Evolutionary conservation across 2,797 vertebrate species (phyloP).

Genomic region (Petrocephalus sullivani): DNA sequence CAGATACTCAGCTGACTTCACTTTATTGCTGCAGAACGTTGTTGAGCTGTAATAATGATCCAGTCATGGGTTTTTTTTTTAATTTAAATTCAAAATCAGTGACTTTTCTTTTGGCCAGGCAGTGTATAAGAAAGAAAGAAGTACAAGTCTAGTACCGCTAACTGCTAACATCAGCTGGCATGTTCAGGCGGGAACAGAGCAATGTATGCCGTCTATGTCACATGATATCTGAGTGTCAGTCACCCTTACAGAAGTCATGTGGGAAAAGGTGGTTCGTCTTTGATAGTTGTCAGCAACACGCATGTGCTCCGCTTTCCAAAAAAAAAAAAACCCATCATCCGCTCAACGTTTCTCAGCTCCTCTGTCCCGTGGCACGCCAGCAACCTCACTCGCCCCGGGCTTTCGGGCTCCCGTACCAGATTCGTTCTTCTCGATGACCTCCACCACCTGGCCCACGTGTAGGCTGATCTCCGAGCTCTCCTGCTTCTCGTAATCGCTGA

Average conservation of each 20-base stretch:
- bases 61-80: too few relatives aligned
- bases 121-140: background rate
- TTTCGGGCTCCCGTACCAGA: conserved; percentile 66
- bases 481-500: conserved; percentile 93
- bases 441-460: conserved; percentile 88
- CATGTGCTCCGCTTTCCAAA: background rate
- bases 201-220: background rate
- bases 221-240: background rate
- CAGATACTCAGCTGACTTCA: too few relatives aligned
- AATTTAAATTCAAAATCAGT: too few relatives aligned
- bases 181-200: background rate
- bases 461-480: conserved; percentile 97
- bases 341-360: background rate
- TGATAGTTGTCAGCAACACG: background rate
- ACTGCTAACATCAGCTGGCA: background rate
- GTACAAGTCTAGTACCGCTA: background rate
- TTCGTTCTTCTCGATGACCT: conserved; percentile 99
- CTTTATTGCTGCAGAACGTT: too few relatives aligned
- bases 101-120: too few relatives aligned
- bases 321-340: background rate
- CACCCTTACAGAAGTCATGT: background rate
- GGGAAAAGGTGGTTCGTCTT: background rate
- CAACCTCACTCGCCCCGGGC: background rate
- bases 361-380: background rate
- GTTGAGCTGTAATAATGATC: too few relatives aligned